Base-by-base conservation (phyloP, 2,888 invertebrate genomes). In the Orthosia gothica region DNA sequence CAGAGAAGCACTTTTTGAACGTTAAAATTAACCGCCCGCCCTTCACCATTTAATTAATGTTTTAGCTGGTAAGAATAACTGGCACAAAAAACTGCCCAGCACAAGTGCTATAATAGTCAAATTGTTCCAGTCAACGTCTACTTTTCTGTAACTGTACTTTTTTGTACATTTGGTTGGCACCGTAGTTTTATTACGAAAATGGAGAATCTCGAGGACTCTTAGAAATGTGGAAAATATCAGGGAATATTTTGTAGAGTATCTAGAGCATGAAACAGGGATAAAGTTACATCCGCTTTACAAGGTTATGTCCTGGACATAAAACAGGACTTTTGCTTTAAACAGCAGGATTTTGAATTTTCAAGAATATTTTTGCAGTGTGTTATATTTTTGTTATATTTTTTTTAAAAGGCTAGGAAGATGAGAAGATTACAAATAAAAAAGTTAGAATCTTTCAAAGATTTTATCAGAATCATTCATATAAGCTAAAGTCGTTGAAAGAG, bases 251-350 rank as follows among this genome's bases (percentile, higher is more conserved):
- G 58, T 16, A 18, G 11, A 58, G 11, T 58, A 18, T 18, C 12
- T 58, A 18, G 58, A 40, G 32, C 58, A 32, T n/a, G 32, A 58
- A 32, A 18, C 18, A 32, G 18, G 40, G 50, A 15, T 40, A 23
- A 64, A 1, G 52, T 50, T 64, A 52, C 65, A 40, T 69, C 52
- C 11, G 15, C 15, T 23, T 64, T 12, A 69, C 50, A 15, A 18
- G 40, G 40, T 68, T 68, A 32, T 2, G 16, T 20, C 32, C 18
- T 50, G 23, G 15, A 16, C 0, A 12, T 15, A 9, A 15, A 50
- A 18, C 20, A 13, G 18, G 1, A 13, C n/a, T 47, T 67, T 52
- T 52, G 11, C 11, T 52, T 12, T 52, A 20, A 20, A 11, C 12
- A 52, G 11, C 52, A 2, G n/a, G 52, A 11, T 52, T 20, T 52